Percentiles rank a stretch among this genome's conserved stretches.
Conservation (phyloP, 2,888 invertebrate genomes). For the Ophion ventricosus region DNA sequence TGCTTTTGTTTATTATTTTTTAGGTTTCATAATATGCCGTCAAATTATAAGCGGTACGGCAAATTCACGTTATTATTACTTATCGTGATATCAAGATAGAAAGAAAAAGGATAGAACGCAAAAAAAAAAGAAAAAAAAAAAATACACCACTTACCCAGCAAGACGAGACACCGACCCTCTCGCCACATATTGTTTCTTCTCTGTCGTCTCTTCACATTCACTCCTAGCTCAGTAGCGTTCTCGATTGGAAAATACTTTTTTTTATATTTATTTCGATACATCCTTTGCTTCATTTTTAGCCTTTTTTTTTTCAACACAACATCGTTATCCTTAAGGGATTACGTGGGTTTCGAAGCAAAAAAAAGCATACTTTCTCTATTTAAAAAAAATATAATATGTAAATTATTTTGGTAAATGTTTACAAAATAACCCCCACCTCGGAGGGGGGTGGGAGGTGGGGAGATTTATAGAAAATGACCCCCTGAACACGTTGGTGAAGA, state of each 20-base stretch:
- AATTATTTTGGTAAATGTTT: too few species aligned
- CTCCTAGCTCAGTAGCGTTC: conserved; percentile 60
- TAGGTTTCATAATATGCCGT: conserved; percentile 83
- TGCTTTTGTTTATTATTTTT: conserved; percentile 79
- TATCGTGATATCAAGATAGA: conserved; percentile 56
- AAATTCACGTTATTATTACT: conserved; percentile 77
- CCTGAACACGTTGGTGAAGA: too few species aligned
- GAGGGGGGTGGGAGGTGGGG: too few species aligned
- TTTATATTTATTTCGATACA: background rate
- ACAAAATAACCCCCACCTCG: too few species aligned
- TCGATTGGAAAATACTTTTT: background rate
- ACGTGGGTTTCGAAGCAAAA: too few species aligned
- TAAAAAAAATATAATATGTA: too few species aligned
- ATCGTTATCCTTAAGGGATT: too few species aligned
- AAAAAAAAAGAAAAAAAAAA: conserved; percentile 26
- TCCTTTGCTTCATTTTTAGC: conserved; percentile 56
- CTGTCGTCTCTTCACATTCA: conserved; percentile 72
- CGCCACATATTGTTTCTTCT: background rate
- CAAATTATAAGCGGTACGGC: conserved; percentile 83
- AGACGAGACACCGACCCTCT: conserved; percentile 4
- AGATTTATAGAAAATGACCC: too few species aligned
- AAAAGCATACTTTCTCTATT: too few species aligned
- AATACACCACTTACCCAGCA: conserved; percentile 40
- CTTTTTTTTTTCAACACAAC: background rate
- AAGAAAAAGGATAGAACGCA: background rate